phyloP scores from a whole-genome alignment of 2,888 invertebrate genomes.

The Leptogaster cylindrica region DNA sequence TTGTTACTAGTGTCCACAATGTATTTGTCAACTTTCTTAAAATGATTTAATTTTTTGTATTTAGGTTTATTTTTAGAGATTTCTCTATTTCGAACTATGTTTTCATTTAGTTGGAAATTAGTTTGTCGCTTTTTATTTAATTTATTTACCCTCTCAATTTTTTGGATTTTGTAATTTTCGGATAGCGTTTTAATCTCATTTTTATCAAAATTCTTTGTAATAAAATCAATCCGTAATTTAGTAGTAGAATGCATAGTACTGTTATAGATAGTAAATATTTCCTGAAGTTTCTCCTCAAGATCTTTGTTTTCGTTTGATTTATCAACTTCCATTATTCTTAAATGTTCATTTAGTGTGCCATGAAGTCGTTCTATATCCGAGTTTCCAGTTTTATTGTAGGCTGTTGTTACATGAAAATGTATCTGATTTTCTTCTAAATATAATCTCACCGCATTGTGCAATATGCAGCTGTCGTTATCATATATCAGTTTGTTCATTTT shows the following conservation, averaged over 20 bases:
- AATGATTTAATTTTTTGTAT: constrained; percentile 16
- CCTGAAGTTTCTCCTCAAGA: constrained; percentile 5
- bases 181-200: constrained; percentile 1
- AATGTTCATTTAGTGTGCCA: constrained; percentile 42
- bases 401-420: constrained; percentile 33
- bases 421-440: constrained; percentile 27
- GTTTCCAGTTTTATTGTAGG: constrained; percentile 41
- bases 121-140: constrained; percentile 6
- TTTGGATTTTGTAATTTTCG: not conserved
- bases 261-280: constrained; percentile 15
- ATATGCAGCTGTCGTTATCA: constrained; percentile 23
- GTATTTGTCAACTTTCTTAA: not conserved
- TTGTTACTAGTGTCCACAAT: not conserved
- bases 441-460: constrained; percentile 13
- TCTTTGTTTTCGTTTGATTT: not conserved
- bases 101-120: not conserved
- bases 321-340: too few relatives aligned
- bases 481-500: constrained; percentile 41
- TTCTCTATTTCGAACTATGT: constrained; percentile 1
- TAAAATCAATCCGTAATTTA: not conserved
- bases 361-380: constrained; percentile 42
- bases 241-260: constrained; percentile 8
- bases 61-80: constrained; percentile 3
- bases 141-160: constrained; percentile 11
- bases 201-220: not conserved